Evolutionary conservation across 2,888 invertebrate genomes (phyloP), one percentile per base, ranked within the genome.

Genomic region (Drosophila sordidapex): DNA sequence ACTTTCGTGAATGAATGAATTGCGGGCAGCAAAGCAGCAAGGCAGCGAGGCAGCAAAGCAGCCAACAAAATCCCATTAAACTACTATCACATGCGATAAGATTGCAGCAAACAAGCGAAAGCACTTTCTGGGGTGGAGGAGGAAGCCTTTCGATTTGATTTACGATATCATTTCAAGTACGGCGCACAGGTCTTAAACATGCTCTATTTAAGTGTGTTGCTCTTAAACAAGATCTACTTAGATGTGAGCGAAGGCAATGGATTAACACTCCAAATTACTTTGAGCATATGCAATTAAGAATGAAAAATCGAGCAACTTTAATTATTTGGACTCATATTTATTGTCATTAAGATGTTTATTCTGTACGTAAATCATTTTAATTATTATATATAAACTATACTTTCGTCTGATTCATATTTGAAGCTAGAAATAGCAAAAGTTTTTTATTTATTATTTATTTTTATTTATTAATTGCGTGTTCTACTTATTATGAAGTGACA

Each of bases 51-150:
- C 25, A 2, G 25, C 25, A 63, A 58, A 46, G 29, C 35, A 43
- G n/a, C 21, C 46, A 5, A 29, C 61, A 66, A 64, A 35, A 58
- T 43, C 27, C 67, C 75, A 74, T 76, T 65, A 79, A 73, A 81
- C 78, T 69, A 78, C 75, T 74, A 76, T 60, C 65, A 65, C 46
- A 27, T 51, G 38, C 31, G 85, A 87, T 84, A 79, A 76, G 65
- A 81, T 82, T 40, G n/a, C 25, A 48, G 67, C 73, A 78, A 85
- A 85, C 85, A 85, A 82, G 88, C 88, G 83, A 85, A 85, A 76
- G 88, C 85, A 85, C 85, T 85, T 82, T 67, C 10, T 33, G 4
- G 7, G 13, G 13, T n/a, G 53, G 27, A 36, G 38, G 21, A 51
- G 66, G 29, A 57, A 70, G 33, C 57, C 62, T 56, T 31, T 65